These are phyloP conservation scores for Leptinotarsa haldemani DNA, from an alignment of 2,888 invertebrate species.

Conservation along the genomic window DNA sequence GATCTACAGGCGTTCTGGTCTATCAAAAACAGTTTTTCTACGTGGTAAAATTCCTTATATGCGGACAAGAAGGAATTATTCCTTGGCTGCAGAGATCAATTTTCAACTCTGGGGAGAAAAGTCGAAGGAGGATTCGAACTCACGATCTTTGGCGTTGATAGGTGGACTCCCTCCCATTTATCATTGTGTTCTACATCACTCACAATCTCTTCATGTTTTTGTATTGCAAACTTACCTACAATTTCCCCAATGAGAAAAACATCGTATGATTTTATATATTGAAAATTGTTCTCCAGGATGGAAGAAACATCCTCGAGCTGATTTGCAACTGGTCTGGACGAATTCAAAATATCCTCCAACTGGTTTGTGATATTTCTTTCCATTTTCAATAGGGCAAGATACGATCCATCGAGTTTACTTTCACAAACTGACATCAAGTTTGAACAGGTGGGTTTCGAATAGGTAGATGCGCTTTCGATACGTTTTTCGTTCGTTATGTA, in stretches of 20 bases:
- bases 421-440: conserved; percentile 20
- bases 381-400: conserved; percentile 30
- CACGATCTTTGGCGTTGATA: too few relatives aligned
- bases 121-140: too few relatives aligned
- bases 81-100: too few relatives aligned
- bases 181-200: too few relatives aligned
- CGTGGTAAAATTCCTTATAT: too few relatives aligned
- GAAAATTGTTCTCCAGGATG: conserved; percentile 20
- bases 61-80: too few relatives aligned
- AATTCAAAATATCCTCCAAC: conserved; percentile 35
- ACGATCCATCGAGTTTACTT: conserved; percentile 17
- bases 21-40: too few relatives aligned
- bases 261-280: conserved; percentile 42
- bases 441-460: neutral
- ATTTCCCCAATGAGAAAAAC: conserved; percentile 52
- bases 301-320: conserved; percentile 30
- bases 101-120: too few relatives aligned
- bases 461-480: conserved; percentile 24
- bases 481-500: conserved; percentile 21
- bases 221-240: conserved; percentile 33
- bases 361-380: conserved; percentile 34
- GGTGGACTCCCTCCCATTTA: too few relatives aligned
- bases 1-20: too few relatives aligned
- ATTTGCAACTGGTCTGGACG: conserved; percentile 19
- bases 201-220: neutral